phyloP scores from a whole-genome alignment of 2,113 vertebrate species.

The Cavia aperea region DNA sequence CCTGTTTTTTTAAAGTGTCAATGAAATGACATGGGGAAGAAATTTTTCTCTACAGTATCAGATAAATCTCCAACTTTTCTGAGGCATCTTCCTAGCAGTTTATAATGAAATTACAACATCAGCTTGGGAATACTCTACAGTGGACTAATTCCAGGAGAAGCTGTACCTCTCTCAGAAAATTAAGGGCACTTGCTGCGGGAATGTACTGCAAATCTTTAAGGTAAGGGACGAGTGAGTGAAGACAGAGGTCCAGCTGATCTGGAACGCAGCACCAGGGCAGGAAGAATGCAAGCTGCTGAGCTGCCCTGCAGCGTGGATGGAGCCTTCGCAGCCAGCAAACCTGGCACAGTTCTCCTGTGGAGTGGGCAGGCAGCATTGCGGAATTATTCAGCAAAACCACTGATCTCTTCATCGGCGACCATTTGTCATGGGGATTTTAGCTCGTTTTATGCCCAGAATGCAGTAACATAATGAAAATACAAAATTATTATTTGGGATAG shows the following conservation, averaged over 20 bases:
- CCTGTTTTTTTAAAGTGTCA: background rate
- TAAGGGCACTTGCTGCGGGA: background rate
- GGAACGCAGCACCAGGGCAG: background rate
- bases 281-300: background rate
- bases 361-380: background rate
- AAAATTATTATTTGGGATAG: background rate
- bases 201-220: background rate
- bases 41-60: background rate
- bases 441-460: background rate
- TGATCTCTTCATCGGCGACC: background rate
- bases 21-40: background rate
- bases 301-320: rapidly evolving
- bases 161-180: background rate
- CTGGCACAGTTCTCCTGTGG: background rate
- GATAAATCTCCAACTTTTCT: background rate
- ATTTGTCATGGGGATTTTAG: background rate
- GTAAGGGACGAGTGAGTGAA: background rate
- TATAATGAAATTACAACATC: background rate
- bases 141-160: background rate
- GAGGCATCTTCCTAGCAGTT: background rate
- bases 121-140: background rate
- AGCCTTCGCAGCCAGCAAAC: no score
- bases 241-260: background rate
- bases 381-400: background rate
- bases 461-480: background rate